phyloP scores from a whole-genome alignment of 2,888 invertebrate species.

The Tortricodes alternella region DNA sequence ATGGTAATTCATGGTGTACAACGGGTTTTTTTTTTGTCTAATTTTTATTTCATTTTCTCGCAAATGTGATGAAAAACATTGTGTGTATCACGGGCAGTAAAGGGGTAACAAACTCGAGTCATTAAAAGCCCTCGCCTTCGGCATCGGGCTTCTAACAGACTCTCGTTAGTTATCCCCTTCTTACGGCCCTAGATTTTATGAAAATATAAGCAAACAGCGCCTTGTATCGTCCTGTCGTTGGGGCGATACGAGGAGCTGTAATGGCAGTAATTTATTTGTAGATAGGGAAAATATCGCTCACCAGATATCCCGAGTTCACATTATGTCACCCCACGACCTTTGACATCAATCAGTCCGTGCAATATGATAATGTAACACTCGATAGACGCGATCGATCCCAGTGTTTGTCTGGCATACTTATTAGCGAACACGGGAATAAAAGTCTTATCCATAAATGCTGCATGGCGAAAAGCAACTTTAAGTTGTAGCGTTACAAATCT shows the following conservation, averaged over 20 bases:
- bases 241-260: not conserved
- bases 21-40: too few relatives aligned
- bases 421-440: not conserved
- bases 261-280: constrained; percentile 7
- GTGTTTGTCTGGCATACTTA: constrained; percentile 38
- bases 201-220: not conserved
- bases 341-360: constrained; percentile 63
- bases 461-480: not conserved
- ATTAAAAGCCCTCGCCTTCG: too few relatives aligned
- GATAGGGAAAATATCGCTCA: constrained; percentile 32
- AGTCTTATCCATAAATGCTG: not conserved
- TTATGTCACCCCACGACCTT: constrained; percentile 49
- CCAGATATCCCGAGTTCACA: constrained; percentile 18
- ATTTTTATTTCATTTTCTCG: too few relatives aligned
- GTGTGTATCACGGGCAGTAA: too few relatives aligned
- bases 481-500: not conserved
- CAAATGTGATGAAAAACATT: too few relatives aligned
- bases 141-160: too few relatives aligned
- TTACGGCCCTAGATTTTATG: too few relatives aligned
- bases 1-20: too few relatives aligned
- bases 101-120: too few relatives aligned
- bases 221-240: too few relatives aligned
- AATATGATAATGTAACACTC: constrained; percentile 47
- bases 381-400: constrained; percentile 35
- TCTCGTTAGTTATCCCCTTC: too few relatives aligned